Conservation (phyloP, 2,797 vertebrate genomes). For the Lophotriccus pileatus region DNA sequence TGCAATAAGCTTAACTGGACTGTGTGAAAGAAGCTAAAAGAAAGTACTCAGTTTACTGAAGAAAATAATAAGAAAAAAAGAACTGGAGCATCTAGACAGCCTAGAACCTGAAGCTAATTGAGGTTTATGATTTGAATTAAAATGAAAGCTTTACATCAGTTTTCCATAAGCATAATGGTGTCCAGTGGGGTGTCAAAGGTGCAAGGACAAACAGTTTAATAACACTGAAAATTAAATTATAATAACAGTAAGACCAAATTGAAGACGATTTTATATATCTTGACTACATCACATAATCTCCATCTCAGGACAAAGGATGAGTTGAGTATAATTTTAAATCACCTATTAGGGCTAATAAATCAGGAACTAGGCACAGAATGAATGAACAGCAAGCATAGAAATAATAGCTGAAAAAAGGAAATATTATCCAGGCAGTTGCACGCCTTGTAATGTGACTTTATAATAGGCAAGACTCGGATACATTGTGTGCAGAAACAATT, state of each 20-base stretch:
- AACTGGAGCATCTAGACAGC: neutral
- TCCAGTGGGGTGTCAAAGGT: neutral
- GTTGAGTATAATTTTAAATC: neutral
- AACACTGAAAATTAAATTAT: neutral
- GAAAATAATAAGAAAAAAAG: neutral
- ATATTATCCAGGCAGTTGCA: neutral
- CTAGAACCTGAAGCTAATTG: neutral
- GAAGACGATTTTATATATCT: neutral
- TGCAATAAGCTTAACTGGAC: neutral
- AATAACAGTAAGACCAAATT: neutral
- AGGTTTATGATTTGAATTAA: neutral
- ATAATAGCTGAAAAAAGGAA: neutral
- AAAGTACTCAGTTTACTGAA: neutral
- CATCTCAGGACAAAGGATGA: neutral
- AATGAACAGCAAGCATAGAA: neutral
- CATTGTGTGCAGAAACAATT: neutral
- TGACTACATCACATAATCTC: neutral
- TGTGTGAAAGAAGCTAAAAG: neutral
- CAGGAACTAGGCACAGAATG: neutral
- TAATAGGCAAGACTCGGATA: neutral
- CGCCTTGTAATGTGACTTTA: neutral
- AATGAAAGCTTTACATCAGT: neutral
- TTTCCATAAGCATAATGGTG: neutral
- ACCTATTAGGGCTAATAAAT: neutral
- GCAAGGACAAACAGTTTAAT: neutral